Evolutionary conservation across 2,888 invertebrate genomes (phyloP).

Genomic region (Alitta virens): DNA sequence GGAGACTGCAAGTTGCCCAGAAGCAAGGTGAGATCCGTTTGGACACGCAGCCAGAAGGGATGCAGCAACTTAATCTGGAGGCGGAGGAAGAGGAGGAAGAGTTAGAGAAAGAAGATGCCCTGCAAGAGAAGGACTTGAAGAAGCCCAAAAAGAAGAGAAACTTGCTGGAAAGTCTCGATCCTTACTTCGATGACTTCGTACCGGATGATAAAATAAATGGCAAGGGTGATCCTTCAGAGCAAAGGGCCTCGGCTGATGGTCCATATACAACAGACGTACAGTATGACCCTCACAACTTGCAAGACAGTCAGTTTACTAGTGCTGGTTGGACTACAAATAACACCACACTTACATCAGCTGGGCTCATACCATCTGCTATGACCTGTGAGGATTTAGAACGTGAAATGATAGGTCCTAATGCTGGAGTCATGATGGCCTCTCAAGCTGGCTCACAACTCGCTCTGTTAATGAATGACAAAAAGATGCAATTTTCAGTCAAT

Average conservation of each 20-base stretch:
- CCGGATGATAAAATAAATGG: too few species aligned
- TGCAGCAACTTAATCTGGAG: constrained; percentile 14
- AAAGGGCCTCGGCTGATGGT: neutral
- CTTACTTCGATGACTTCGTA: constrained; percentile 7
- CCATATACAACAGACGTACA: neutral
- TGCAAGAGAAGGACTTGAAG: neutral
- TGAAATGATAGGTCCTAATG: constrained; percentile 1
- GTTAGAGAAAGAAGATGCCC: constrained; percentile 33
- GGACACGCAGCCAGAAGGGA: constrained; percentile 19
- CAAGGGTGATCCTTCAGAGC: constrained; percentile 6
- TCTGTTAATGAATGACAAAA: neutral
- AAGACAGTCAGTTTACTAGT: neutral
- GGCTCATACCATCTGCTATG: neutral
- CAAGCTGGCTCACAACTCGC: neutral
- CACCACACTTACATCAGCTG: too few species aligned
- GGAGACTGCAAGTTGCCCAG: constrained; percentile 21
- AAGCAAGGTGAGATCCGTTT: neutral
- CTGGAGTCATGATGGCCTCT: neutral
- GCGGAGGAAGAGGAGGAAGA: constrained; percentile 1
- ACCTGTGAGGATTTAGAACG: constrained; percentile 18
- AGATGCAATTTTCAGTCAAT: constrained; percentile 22
- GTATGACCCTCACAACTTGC: neutral
- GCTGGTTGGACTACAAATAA: neutral
- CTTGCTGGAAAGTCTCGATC: constrained; percentile 1
- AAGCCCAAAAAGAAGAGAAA: constrained; percentile 1